phyloP scores from a whole-genome alignment of 2,888 invertebrate species.

The Ariolimax columbianus region DNA sequence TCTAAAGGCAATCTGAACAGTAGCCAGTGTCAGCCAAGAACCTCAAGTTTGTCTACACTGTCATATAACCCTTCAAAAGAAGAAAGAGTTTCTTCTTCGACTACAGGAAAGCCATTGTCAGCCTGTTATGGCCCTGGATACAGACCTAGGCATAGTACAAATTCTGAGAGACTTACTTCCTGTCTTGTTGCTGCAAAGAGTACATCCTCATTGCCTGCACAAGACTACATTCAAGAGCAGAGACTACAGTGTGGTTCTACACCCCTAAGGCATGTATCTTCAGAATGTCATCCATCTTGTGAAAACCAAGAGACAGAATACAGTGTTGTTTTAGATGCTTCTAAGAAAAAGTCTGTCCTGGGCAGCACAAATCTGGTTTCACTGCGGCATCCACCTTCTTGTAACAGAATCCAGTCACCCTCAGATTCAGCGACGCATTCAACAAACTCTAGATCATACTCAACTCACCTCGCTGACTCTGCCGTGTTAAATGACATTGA shows the following conservation, averaged over 20 bases:
- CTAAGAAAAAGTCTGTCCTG: constrained; percentile 35
- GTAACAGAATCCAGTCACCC: neutral
- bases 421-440: neutral
- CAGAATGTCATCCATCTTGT: constrained; percentile 6
- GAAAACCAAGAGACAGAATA: constrained; percentile 29
- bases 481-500: constrained; percentile 5
- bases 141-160: neutral
- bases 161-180: neutral
- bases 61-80: neutral
- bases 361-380: constrained; percentile 1
- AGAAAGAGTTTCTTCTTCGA: neutral
- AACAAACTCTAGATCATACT: constrained; percentile 6
- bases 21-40: neutral
- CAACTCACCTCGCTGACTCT: constrained; percentile 28
- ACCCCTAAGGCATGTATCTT: neutral
- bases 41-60: neutral
- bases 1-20: neutral
- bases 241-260: neutral
- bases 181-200: neutral
- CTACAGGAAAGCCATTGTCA: neutral
- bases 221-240: neutral
- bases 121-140: neutral
- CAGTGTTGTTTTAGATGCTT: constrained; percentile 53
- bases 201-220: neutral
- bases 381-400: constrained; percentile 5